phyloP scores from a whole-genome alignment of 2,888 invertebrate genomes.

The Tolmerus cingulatus region DNA sequence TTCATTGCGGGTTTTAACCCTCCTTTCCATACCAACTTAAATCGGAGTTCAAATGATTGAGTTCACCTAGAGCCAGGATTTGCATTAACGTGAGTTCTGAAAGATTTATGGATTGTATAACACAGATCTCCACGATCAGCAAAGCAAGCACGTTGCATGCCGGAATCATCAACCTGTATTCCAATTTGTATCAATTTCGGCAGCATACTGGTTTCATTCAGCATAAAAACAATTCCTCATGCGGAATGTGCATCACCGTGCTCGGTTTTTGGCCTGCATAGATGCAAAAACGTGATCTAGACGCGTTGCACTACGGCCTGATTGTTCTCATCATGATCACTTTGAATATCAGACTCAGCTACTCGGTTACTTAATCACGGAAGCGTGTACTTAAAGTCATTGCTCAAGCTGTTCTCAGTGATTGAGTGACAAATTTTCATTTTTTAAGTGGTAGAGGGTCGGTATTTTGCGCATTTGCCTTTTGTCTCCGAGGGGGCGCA shows the following conservation, averaged over 20 bases:
- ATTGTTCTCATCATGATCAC: slow-evolving; percentile 5
- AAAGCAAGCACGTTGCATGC: neutral
- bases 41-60: neutral
- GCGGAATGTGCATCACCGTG: neutral
- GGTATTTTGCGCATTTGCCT: neutral
- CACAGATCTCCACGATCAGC: neutral
- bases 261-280: neutral
- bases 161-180: neutral
- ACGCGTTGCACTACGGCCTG: slow-evolving; percentile 2
- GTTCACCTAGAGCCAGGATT: neutral
- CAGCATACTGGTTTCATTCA: neutral
- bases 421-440: slow-evolving; percentile 8
- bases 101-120: neutral
- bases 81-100: neutral
- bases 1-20: too few species aligned
- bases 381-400: slow-evolving; percentile 33
- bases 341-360: neutral
- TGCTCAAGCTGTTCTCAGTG: slow-evolving; percentile 29
- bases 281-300: slow-evolving; percentile 23
- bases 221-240: neutral
- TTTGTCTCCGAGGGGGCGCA: neutral
- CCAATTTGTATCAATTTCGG: slow-evolving; percentile 25
- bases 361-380: slow-evolving; percentile 38
- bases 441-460: neutral
- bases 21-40: neutral